Percentiles rank a stretch among this genome's conserved stretches.
Conservation (phyloP, 2,888 invertebrate species). For the Danaus chrysippus region DNA sequence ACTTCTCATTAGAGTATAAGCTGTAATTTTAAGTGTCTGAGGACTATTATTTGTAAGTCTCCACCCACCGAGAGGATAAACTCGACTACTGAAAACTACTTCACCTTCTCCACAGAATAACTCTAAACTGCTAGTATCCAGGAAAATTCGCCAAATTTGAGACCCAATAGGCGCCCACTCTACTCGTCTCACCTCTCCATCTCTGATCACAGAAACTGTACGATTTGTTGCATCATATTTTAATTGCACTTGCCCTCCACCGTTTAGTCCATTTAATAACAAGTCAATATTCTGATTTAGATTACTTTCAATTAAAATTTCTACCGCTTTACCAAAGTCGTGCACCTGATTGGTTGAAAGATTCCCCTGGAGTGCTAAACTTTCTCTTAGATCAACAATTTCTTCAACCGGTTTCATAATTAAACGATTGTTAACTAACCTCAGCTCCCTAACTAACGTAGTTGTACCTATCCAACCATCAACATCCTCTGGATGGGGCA, state of each 20-base stretch:
- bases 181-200: conserved; percentile 59
- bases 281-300: conserved; percentile 48
- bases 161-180: conserved; percentile 57
- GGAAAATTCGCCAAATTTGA: conserved; percentile 54
- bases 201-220: conserved; percentile 57
- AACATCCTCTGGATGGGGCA: conserved; percentile 52
- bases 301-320: conserved; percentile 51
- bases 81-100: conserved; percentile 66
- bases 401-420: conserved; percentile 56
- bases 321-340: conserved; percentile 54
- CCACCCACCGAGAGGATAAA: conserved; percentile 62
- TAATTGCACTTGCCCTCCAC: conserved; percentile 49
- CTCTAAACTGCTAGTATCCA: conserved; percentile 67
- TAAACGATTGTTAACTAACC: conserved; percentile 49
- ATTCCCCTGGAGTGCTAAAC: conserved; percentile 39
- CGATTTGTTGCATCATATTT: conserved; percentile 51
- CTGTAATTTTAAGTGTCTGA: conserved; percentile 48
- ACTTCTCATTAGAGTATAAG: conserved; percentile 53
- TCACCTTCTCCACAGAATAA: conserved; percentile 71
- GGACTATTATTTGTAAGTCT: conserved; percentile 52
- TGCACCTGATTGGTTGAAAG: conserved; percentile 38
- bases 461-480: conserved; percentile 71
- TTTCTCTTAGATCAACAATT: conserved; percentile 49
- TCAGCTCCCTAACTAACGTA: conserved; percentile 63
- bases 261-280: conserved; percentile 49